A percentile compares a stretch with the other conserved stretches of the same genome.
Conservation (phyloP, 2,888 invertebrate genomes). For the Amblyteles armatorius region DNA sequence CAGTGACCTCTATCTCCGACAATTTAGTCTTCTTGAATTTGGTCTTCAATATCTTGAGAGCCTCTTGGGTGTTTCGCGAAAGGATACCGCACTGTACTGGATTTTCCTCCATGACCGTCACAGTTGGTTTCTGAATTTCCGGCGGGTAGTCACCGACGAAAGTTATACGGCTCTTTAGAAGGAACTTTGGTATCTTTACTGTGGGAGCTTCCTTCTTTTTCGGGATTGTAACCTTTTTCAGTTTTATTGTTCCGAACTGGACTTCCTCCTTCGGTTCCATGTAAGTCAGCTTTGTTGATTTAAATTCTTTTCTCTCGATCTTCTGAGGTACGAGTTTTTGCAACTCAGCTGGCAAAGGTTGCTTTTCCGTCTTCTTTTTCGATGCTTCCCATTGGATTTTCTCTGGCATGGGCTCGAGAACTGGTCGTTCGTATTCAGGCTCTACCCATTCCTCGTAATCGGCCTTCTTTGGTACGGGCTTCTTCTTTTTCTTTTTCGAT, state of each 20-base stretch:
- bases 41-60: conserved; percentile 88
- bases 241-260: conserved; percentile 88
- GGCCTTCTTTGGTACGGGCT: conserved; percentile 72
- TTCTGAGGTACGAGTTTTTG: conserved; percentile 85
- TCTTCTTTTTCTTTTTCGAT: conserved; percentile 72
- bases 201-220: conserved; percentile 85
- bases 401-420: conserved; percentile 83
- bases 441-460: conserved; percentile 80
- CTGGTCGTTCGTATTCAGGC: conserved; percentile 81
- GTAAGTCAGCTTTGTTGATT: conserved; percentile 88
- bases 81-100: conserved; percentile 88
- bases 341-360: conserved; percentile 68
- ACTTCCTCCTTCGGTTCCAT: conserved; percentile 86
- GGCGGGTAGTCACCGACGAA: conserved; percentile 88
- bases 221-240: conserved; percentile 87
- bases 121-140: conserved; percentile 85
- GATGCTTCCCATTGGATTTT: conserved; percentile 81
- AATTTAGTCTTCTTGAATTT: conserved; percentile 87
- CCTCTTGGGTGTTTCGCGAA: conserved; percentile 90
- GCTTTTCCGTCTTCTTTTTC: conserved; percentile 78
- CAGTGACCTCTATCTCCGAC: conserved; percentile 86
- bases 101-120: conserved; percentile 86
- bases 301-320: conserved; percentile 87
- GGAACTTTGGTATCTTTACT: conserved; percentile 87
- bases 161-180: conserved; percentile 90